Evolutionary conservation across 2,113 vertebrate genomes (phyloP).

Genomic region (Tupaia chinensis): DNA sequence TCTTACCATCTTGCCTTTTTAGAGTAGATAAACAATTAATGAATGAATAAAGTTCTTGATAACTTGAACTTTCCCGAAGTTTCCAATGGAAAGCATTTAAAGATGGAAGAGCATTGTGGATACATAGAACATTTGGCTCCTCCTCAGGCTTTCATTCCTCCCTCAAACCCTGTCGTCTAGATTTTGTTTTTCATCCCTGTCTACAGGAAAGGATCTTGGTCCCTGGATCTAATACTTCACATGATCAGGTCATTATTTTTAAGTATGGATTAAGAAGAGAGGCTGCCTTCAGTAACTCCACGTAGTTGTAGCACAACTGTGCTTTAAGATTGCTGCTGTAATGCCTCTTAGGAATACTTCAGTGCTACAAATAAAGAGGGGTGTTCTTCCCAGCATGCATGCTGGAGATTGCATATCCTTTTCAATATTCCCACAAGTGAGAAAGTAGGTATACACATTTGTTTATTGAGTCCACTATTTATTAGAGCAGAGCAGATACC

Average conservation of each 20-base stretch:
- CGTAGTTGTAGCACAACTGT: neutral
- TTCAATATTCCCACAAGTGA: neutral
- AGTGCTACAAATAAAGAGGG: neutral
- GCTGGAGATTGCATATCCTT: neutral
- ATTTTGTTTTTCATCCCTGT: neutral
- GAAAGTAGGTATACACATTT: neutral
- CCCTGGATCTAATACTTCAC: neutral
- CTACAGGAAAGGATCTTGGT: neutral
- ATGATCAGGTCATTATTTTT: neutral
- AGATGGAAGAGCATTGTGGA: fast-evolving
- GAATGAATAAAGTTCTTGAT: neutral
- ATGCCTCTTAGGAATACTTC: neutral
- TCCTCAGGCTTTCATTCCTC: neutral
- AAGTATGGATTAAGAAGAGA: neutral
- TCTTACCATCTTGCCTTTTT: neutral
- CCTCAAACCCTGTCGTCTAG: fast-evolving
- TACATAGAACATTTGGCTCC: neutral
- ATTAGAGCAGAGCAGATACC: neutral
- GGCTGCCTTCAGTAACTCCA: neutral
- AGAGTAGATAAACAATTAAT: neutral
- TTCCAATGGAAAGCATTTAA: neutral
- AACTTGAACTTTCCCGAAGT: neutral
- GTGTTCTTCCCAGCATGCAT: neutral
- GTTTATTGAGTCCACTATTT: neutral
- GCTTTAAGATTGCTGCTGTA: neutral